Evolutionary conservation across 64 coral and sea anemone genomes (phyloP).

Genomic region (Stichodactyla mertensii): DNA sequence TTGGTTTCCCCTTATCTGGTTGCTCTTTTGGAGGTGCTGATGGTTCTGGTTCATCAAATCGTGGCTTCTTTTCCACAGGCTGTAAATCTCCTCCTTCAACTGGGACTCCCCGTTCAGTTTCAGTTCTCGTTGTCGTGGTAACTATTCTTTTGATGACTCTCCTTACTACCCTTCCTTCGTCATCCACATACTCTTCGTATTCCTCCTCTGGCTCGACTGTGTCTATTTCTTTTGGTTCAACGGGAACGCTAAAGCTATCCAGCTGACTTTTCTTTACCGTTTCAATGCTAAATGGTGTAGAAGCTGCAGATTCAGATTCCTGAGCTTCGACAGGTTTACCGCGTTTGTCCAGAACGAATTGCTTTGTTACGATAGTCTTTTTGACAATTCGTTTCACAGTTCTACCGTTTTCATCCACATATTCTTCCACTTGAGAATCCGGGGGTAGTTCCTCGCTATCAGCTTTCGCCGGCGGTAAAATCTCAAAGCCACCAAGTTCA

Average conservation of each 20-base stretch:
- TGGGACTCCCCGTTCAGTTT: not conserved
- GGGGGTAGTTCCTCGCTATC: not conserved
- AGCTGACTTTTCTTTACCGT: constrained; percentile 40
- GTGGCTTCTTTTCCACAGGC: not conserved
- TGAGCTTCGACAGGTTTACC: constrained; percentile 14
- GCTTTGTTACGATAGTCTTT: constrained; percentile 29
- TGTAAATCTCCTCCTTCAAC: constrained; percentile 26
- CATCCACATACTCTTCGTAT: constrained; percentile 83
- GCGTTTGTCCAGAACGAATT: not conserved
- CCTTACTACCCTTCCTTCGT: constrained; percentile 57
- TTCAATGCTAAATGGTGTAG: constrained; percentile 32
- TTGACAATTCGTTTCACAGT: constrained; percentile 30
- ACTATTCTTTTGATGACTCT: constrained; percentile 48
- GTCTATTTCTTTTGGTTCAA: not conserved
- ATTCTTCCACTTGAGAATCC: constrained; percentile 39
- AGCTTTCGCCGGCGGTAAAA: not conserved
- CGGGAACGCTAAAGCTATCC: constrained; percentile 31
- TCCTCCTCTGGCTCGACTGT: constrained; percentile 15
- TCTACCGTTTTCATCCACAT: constrained; percentile 37
- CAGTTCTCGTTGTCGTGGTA: constrained; percentile 27
- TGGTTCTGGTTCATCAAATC: not conserved
- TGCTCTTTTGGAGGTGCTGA: not conserved
- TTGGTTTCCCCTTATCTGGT: not conserved
- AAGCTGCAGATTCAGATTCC: constrained; percentile 8
- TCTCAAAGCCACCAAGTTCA: constrained; percentile 2